Conservation (phyloP, 2,797 vertebrate species). For the Falco rusticolus region DNA sequence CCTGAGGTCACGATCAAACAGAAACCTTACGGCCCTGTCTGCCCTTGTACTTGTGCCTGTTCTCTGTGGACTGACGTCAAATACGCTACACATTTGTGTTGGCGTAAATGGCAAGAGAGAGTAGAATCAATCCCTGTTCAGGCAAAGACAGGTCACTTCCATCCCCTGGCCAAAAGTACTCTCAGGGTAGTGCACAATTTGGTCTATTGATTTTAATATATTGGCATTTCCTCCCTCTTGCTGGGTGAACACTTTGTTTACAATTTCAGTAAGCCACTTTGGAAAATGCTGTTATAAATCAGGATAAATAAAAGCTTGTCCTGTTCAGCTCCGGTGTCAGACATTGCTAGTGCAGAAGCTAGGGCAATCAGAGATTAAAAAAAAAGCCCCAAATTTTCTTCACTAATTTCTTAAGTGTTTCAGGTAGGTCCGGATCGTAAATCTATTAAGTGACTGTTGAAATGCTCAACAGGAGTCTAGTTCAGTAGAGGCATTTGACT, state of each 20-base stretch:
- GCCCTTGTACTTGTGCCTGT: neutral
- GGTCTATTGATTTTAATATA: conserved; percentile 48
- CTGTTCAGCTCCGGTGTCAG: neutral
- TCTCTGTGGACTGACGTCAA: conserved; percentile 41
- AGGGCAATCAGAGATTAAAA: neutral
- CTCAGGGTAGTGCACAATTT: neutral
- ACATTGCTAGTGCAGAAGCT: neutral
- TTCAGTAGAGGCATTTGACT: neutral
- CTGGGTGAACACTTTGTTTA: conserved; percentile 23
- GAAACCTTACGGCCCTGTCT: neutral
- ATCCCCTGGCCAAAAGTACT: conserved; percentile 49
- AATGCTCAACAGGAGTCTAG: neutral
- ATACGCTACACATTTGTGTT: neutral
- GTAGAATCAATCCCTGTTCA: conserved; percentile 34
- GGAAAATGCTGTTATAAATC: conserved; percentile 24
- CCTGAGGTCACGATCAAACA: neutral
- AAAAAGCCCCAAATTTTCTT: neutral
- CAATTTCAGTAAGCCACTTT: conserved; percentile 12
- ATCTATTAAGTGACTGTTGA: neutral
- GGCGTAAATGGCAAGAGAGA: neutral
- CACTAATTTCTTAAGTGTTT: neutral
- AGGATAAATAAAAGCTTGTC: conserved; percentile 22
- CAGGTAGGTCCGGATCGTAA: neutral
- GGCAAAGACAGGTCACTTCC: conserved; percentile 32
- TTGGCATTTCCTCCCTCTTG: conserved; percentile 36